Base-by-base conservation (phyloP, 2,797 vertebrate species). In the Anniella stebbinsi region DNA sequence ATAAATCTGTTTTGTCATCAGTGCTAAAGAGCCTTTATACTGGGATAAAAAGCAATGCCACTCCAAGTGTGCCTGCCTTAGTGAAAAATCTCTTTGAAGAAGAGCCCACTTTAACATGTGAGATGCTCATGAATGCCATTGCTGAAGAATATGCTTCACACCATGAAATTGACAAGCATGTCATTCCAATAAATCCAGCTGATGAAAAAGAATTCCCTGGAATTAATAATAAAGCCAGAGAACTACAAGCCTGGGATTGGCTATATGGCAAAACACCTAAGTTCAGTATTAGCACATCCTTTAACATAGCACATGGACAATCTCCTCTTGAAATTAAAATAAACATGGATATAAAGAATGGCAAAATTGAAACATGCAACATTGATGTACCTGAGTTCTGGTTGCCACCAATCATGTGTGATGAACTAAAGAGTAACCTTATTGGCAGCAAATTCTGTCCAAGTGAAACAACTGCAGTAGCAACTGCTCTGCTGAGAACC, bases 231-330 rank as follows among this genome's bases (percentile, higher is more conserved):
- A 97, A 96, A 96, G 95, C 95, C 30, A 86, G 92, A 8, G 98
- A 98, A 86, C 97, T 99, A 15, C 97, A 96, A 51, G 93, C 95
- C 36, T 99, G 99, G 99, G 98, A 99, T 2, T 99, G 99, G 99
- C 95, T 98, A 1, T 99, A 98, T n/a, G 98, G 98, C n/a, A 98
- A 96, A 97, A 99, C 99, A 2, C 99, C 99, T 0, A 98, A 98
- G 86, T 99, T 99, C 94, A 98, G 96, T 0, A 0, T 99, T 78
- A 95, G 94, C 41, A 98, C 97, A 0, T 89, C 80, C 51, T 97
- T 99, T 92, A 94, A 94, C 6, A 92, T 99, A 69, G 30, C n/a
- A 2, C 88, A 95, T 51, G 86, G 87, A 17, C 89, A 93, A 33
- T 87, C 93, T 0, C 36, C 80, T 84, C 54, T 97, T 92, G 95